Base-by-base conservation (phyloP, 2,888 invertebrate species). In the Drosophila colorata region DNA sequence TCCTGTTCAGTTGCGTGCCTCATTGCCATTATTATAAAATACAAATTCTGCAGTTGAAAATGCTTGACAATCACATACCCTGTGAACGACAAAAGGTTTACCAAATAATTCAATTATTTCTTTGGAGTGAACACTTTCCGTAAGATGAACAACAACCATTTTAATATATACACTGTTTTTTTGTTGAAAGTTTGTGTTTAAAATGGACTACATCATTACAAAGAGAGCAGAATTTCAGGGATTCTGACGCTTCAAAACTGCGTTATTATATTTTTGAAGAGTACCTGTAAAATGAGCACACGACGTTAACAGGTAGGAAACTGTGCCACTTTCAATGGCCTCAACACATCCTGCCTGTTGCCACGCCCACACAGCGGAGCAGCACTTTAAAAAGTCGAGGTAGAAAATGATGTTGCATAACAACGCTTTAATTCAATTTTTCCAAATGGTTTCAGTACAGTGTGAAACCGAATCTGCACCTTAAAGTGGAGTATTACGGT, bases 1-100 rank as follows among this genome's bases (percentile, higher is more conserved):
- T 67, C 55, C 64, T 61, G 48, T 35, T 44, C 18, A n/a, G 49
- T 67, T 49, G 66, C 66, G 66, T 67, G 66, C 55, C 44, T 33
- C 4, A 25, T 56, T 38, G 66, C 44, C 43, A 64, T 67, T 64
- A 67, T 51, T 48, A 9, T 55, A 31, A 37, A 47, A 38, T 20
- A 13, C 23, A 25, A 38, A 51, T 18, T 11, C 35, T 20, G 28
- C 28, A 23, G 47, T 20, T 4, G 8, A 37, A 23, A 51, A 9
- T 52, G 31, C 61, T 52, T 46, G 61, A 38, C 64, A n/a, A n/a
- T n/a, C 8, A 16, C 13, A 52, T 40, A 61, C 51, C 38, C 64
- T 49, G 60, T 49, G 44, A 49, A 43, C 20, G 20, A 4, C 16
- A n/a, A n/a, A n/a, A n/a, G n/a, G n/a, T n/a, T n/a, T n/a, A n/a